Percentiles rank a stretch among this genome's conserved stretches.
These are phyloP conservation scores for Drosophila tropicalis DNA, from an alignment of 1,140 invertebrate genomes.

Conservation along the genomic window DNA sequence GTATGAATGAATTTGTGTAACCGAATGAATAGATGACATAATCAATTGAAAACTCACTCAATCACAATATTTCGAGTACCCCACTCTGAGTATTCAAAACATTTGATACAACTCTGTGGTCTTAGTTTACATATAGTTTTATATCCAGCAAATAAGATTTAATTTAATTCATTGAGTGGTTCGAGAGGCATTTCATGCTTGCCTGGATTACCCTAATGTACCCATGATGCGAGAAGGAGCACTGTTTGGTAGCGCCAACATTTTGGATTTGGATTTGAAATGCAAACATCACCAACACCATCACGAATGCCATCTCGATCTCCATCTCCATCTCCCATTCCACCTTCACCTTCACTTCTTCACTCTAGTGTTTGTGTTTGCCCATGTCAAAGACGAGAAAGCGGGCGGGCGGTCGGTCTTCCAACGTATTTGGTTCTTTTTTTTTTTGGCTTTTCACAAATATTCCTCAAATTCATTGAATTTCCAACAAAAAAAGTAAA, in stretches of 20 bases:
- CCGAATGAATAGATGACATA: too few species aligned
- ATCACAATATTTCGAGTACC: too few species aligned
- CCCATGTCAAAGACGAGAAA: conserved; percentile 58
- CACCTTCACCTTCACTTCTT: conserved; percentile 10
- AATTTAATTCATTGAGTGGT: too few species aligned
- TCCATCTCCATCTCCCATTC: background rate
- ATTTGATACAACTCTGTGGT: too few species aligned
- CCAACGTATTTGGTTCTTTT: background rate
- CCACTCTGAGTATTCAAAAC: too few species aligned
- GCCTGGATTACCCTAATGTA: background rate
- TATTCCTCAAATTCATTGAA: conserved; percentile 76
- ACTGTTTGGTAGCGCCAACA: conserved; percentile 27
- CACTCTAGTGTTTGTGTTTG: conserved; percentile 50
- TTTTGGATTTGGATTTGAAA: conserved; percentile 65
- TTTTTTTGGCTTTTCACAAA: conserved; percentile 46
- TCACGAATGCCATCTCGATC: background rate
- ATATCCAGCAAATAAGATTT: too few species aligned
- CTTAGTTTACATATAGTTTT: too few species aligned
- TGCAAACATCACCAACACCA: conserved; percentile 62
- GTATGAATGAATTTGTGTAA: too few species aligned
- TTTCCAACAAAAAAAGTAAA: conserved; percentile 27
- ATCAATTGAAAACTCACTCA: too few species aligned
- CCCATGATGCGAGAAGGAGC: conserved; percentile 20
- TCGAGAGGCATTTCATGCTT: background rate
- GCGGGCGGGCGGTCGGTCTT: background rate